These are phyloP conservation scores for Trachelipus rathkii DNA, from an alignment of 1,140 invertebrate genomes.

Conservation along the genomic window DNA sequence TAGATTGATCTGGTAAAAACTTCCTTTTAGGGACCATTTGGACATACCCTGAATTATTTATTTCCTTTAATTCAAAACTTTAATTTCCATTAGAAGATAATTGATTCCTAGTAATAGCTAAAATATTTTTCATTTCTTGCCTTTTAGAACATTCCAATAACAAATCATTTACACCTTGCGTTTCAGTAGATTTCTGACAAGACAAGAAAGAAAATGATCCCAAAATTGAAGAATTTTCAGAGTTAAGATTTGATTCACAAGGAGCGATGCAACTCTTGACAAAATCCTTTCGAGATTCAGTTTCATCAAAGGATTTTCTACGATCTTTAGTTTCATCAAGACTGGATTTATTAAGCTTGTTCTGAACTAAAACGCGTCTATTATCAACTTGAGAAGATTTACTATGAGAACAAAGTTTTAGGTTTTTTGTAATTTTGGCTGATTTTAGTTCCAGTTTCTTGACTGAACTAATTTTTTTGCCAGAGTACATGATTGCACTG, in stretches of 20 bases:
- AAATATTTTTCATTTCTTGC: too few species aligned
- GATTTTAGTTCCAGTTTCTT: not conserved
- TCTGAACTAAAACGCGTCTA: not conserved
- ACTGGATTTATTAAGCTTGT: not conserved
- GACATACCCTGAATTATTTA: not conserved
- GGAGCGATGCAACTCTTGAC: not conserved
- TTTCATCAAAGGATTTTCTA: not conserved
- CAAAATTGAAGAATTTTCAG: not conserved
- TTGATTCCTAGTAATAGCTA: too few species aligned
- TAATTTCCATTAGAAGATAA: too few species aligned
- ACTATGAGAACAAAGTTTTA: not conserved
- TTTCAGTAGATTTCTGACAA: not conserved
- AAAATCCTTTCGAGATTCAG: not conserved
- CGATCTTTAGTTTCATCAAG: not conserved
- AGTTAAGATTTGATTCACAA: not conserved
- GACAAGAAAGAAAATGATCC: not conserved
- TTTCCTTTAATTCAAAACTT: too few species aligned
- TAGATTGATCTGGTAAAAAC: too few species aligned
- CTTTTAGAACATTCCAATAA: too few species aligned
- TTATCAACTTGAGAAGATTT: not conserved
- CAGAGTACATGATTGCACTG: not conserved
- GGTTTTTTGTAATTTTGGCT: not conserved
- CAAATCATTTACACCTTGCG: too few species aligned
- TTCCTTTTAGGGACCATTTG: not conserved
- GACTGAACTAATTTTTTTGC: not conserved